Conservation (phyloP, 2,888 invertebrate species). For the Lingula anatina region DNA sequence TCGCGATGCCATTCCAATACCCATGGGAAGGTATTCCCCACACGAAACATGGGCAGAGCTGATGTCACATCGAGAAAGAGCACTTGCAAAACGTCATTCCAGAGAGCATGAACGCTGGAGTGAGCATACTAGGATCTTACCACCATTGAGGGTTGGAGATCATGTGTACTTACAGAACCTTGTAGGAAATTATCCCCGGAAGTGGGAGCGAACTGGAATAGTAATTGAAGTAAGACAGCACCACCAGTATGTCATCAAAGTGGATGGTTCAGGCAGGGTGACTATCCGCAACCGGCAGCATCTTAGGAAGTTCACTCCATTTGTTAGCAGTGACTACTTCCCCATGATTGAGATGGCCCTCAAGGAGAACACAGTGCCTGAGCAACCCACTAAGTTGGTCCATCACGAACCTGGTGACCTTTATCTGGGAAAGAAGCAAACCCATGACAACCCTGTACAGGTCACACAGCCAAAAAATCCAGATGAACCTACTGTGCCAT, state of each 20-base stretch:
- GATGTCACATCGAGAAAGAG: slow-evolving; percentile 6
- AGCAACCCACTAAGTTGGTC: no score
- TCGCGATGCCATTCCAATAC: slow-evolving; percentile 13
- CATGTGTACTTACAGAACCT: slow-evolving; percentile 14
- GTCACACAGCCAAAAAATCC: no score
- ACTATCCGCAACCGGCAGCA: slow-evolving; percentile 13
- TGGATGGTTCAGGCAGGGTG: slow-evolving; percentile 16
- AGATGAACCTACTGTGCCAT: no score
- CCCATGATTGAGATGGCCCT: no score
- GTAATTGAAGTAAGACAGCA: slow-evolving; percentile 13
- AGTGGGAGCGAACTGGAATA: slow-evolving; percentile 13
- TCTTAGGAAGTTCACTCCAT: slow-evolving; percentile 12
- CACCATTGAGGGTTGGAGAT: slow-evolving; percentile 13
- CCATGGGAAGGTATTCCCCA: slow-evolving; percentile 10
- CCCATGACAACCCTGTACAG: no score
- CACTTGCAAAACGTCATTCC: slow-evolving; percentile 9
- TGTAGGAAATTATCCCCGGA: slow-evolving; percentile 9
- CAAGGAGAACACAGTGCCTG: no score
- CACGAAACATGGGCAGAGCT: slow-evolving; percentile 13
- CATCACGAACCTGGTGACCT: no score
- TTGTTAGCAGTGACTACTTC: background rate
- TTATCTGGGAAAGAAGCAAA: no score
- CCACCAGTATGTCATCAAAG: slow-evolving; percentile 13
- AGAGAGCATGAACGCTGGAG: slow-evolving; percentile 10
- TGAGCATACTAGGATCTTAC: slow-evolving; percentile 10